Conservation (phyloP, 2,113 vertebrate genomes). For the Gobio gobio region DNA sequence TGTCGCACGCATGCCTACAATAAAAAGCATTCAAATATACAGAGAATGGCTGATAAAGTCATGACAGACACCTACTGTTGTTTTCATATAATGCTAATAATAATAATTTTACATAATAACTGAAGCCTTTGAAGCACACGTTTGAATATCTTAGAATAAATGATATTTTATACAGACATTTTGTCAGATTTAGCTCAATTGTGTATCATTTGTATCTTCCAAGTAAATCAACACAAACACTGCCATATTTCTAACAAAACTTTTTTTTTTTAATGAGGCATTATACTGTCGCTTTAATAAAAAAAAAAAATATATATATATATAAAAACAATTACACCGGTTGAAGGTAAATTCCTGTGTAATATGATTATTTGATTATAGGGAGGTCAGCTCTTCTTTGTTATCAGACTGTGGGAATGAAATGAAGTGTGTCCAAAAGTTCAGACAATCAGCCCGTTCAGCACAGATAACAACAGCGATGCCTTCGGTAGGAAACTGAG, state of each 20-base stretch:
- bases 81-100: neutral
- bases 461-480: conserved; percentile 42
- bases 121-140: neutral
- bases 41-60: neutral
- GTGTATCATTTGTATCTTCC: too few relatives aligned
- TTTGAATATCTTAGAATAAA: neutral
- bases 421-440: conserved; percentile 46
- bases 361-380: conserved; percentile 25
- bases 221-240: too few relatives aligned
- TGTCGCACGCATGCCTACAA: neutral
- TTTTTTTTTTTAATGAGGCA: neutral
- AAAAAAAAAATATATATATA: neutral
- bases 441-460: conserved; percentile 42
- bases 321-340: neutral
- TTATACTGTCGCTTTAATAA: neutral
- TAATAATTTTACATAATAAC: neutral
- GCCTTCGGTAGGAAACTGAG: conserved; percentile 39
- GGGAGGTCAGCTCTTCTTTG: conserved; percentile 45
- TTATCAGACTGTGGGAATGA: conserved; percentile 52
- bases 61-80: neutral
- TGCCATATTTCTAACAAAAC: neutral
- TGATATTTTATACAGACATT: neutral
- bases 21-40: neutral
- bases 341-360: conserved; percentile 33
- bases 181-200: neutral